These are phyloP conservation scores for Gibbula magus DNA, from an alignment of 2,888 invertebrate genomes.

Conservation along the genomic window DNA sequence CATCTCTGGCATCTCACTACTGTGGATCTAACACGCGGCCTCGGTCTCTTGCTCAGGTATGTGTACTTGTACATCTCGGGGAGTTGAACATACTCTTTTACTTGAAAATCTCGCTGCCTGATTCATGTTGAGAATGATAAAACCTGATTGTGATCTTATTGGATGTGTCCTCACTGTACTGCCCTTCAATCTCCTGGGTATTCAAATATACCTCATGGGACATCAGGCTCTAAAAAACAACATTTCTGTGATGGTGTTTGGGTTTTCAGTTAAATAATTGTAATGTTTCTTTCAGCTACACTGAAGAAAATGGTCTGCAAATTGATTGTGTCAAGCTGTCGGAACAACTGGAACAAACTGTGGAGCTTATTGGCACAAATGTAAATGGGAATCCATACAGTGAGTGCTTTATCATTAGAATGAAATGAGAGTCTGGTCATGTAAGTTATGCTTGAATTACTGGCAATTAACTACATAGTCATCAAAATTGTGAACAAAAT, in stretches of 20 bases:
- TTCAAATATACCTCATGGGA: no score
- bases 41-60: conserved; percentile 65
- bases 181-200: no score
- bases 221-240: no score
- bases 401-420: conserved; percentile 32
- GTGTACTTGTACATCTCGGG: no score
- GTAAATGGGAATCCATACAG: conserved; percentile 74
- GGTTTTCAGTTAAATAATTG: not conserved
- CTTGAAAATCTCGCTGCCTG: no score
- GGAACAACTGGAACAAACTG: conserved; percentile 61
- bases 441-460: no score
- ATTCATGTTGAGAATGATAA: no score
- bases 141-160: no score
- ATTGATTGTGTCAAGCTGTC: conserved; percentile 54
- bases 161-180: not conserved
- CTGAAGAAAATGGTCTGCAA: conserved; percentile 43
- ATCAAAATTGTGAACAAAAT: no score
- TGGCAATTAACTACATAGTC: no score
- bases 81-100: no score
- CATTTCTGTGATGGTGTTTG: not conserved
- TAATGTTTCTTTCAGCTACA: conserved; percentile 30
- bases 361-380: conserved; percentile 72
- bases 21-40: conserved; percentile 61
- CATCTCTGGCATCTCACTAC: conserved; percentile 70
- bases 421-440: not conserved